phyloP scores from a whole-genome alignment of 2,888 invertebrate species.

The Andricus curvator region DNA sequence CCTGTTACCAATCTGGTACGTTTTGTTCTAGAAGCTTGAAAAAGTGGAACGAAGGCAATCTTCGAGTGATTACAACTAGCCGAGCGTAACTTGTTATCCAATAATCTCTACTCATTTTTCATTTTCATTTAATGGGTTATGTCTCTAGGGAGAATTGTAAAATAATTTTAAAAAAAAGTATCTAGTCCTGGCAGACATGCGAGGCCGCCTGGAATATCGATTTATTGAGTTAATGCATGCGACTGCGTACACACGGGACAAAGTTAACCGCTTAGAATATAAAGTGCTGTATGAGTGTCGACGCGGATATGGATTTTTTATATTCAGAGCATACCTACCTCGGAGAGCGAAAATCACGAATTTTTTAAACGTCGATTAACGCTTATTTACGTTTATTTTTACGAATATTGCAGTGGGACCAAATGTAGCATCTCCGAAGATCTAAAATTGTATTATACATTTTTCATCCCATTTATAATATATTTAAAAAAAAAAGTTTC shows the following conservation, averaged over 20 bases:
- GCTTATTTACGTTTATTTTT: background rate
- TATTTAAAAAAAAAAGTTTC: background rate
- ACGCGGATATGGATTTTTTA: conserved; percentile 37
- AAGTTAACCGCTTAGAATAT: conserved; percentile 40
- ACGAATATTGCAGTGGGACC: background rate
- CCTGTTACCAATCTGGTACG: background rate
- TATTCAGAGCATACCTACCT: conserved; percentile 18
- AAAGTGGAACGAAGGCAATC: background rate
- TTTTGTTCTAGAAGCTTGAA: background rate
- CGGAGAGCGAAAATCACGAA: conserved; percentile 14
- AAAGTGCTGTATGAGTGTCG: conserved; percentile 38
- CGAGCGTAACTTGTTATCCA: conserved; percentile 45
- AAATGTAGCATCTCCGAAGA: background rate
- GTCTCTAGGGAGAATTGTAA: conserved; percentile 32
- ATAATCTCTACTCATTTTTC: conserved; percentile 45
- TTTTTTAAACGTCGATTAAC: conserved; percentile 13
- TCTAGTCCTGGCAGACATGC: conserved; percentile 38
- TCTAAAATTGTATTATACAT: background rate
- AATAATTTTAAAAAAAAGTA: conserved; percentile 31
- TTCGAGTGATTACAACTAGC: background rate
- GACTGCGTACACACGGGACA: conserved; percentile 38
- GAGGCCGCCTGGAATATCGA: conserved; percentile 30
- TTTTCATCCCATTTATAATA: background rate
- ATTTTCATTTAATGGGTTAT: conserved; percentile 28
- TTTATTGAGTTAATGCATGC: conserved; percentile 41